These are phyloP conservation scores for Garra rufa DNA, from an alignment of 2,113 vertebrate genomes.

Conservation along the genomic window DNA sequence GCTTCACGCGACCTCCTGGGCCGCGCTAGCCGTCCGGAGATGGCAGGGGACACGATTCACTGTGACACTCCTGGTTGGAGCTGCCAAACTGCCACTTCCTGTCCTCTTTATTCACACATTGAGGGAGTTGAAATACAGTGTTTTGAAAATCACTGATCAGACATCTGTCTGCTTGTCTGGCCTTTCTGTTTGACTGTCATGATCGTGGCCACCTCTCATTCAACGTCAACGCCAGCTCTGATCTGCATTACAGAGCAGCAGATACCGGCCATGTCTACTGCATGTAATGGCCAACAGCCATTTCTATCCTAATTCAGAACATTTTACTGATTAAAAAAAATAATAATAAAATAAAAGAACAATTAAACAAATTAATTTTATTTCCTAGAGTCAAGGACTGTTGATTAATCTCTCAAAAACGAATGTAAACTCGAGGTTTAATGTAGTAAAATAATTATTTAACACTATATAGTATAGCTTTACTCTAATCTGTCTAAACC, in stretches of 20 bases:
- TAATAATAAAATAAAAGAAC: too few species aligned
- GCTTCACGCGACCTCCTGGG: constrained; percentile 75
- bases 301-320: neutral
- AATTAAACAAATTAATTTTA: too few species aligned
- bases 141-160: constrained; percentile 78
- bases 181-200: constrained; percentile 74
- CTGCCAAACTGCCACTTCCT: constrained; percentile 84
- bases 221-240: constrained; percentile 61
- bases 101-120: constrained; percentile 82
- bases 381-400: too few species aligned
- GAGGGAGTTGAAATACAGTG: constrained; percentile 74
- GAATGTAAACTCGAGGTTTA: neutral
- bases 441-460: neutral
- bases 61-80: constrained; percentile 83
- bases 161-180: constrained; percentile 80
- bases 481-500: neutral
- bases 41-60: constrained; percentile 81
- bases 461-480: neutral
- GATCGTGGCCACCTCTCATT: constrained; percentile 69
- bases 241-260: constrained; percentile 56
- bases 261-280: constrained; percentile 19
- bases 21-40: constrained; percentile 72
- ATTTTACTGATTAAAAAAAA: neutral
- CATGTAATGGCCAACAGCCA: constrained; percentile 15
- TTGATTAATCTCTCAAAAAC: neutral